Percentiles rank a stretch among this genome's conserved stretches.
Conservation (phyloP, 92 coral and sea anemone species). For the Zoanthus solanderi region DNA sequence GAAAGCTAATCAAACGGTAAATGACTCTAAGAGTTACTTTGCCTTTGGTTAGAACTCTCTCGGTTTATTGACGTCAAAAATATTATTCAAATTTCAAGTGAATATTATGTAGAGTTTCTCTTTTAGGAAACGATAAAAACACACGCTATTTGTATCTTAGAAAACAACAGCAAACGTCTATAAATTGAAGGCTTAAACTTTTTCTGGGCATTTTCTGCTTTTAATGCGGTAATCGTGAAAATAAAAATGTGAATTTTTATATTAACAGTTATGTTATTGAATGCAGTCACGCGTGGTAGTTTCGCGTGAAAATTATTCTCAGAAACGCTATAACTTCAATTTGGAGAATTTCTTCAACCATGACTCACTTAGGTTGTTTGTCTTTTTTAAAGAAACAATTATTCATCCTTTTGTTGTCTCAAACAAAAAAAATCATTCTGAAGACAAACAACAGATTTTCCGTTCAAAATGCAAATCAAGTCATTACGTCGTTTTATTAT, state of each 20-base stretch:
- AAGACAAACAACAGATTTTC: neutral
- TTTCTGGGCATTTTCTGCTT: neutral
- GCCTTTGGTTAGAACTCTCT: neutral
- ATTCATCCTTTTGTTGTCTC: neutral
- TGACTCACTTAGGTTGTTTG: neutral
- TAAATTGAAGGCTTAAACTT: neutral
- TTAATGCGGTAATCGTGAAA: neutral
- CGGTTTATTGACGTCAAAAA: neutral
- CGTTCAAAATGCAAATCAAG: constrained; percentile 14
- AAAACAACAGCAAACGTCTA: neutral
- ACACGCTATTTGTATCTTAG: too few species aligned
- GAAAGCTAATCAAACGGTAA: neutral
- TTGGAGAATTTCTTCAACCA: neutral
- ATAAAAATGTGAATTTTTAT: neutral
- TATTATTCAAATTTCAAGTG: neutral
- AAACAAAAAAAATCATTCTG: neutral
- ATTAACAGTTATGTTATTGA: neutral
- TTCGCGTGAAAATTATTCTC: neutral
- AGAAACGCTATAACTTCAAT: neutral
- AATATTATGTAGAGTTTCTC: neutral
- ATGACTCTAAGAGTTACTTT: neutral
- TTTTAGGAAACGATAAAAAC: neutral
- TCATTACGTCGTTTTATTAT: neutral
- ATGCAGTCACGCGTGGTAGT: constrained; percentile 13
- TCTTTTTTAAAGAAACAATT: neutral